Evolutionary conservation across 2,113 vertebrate species (phyloP), one percentile per base, ranked within the genome.

Genomic region (Poicephalus gulielmi): DNA sequence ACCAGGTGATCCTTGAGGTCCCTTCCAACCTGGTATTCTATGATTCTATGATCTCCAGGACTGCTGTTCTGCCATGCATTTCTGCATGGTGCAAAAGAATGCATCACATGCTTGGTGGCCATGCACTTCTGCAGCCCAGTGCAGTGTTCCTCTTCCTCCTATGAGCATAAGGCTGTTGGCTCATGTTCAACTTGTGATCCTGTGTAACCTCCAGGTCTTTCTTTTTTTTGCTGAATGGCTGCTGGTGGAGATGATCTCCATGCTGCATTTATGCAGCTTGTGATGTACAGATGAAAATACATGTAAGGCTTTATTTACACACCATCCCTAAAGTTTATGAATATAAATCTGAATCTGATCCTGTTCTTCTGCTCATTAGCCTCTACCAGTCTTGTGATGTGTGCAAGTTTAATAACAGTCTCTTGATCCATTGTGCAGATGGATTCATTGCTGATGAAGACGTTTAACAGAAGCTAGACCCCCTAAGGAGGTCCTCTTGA

Each of bases 101-200:
- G 49, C 49, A 50, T 24, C 49, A 15, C 49, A 50, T 50, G 82
- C 39, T 49, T 37, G 70, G 35, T 71, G 67, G 30, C 37, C 6
- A 1, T 13, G 63, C 18, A 22, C 30, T 59, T 95, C 37, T 95
- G 49, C 71, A 74, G 68, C 76, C 35, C 10, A 6, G 23, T 1
- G 1, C 1, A 7, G 28, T 27, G 49, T 37, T 94, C 33, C 50
- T 86, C 43, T 70, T 78, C 43, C 39, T 87, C 47, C 33, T 59
- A 6, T 16, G 39, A 44, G 47, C 23, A 2, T 0, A 0, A 64
- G 33, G 71, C 63, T 62, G 6, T 47, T 60, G 63, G 33, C 49
- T 84, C 1, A 5, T 3, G 9, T 77, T 94, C 22, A 30, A 1
- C 18, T 53, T 33, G 24, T 44, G 22, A 53, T 43, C 37, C 17